These are phyloP conservation scores for Myanophis thanlyinensis DNA, from an alignment of 2,113 vertebrate species.

Conservation along the genomic window DNA sequence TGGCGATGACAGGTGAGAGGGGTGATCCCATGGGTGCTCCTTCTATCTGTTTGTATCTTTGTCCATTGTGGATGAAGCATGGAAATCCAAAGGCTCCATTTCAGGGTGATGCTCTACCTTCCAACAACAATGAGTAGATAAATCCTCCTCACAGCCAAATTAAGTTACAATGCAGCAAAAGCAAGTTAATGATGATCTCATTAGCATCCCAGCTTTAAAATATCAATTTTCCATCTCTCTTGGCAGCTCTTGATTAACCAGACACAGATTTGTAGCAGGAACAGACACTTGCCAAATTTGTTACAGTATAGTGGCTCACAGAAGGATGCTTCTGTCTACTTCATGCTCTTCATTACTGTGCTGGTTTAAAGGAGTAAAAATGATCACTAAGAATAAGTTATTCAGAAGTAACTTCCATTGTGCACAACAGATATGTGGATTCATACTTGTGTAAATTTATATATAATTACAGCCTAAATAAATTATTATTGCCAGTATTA, in stretches of 20 bases:
- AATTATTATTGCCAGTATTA: not conserved
- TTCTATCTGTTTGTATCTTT: no score
- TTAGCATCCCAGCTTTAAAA: not conserved
- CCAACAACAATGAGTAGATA: conserved; percentile 7
- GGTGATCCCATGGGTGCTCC: no score
- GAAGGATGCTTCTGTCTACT: not conserved
- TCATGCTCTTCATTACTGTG: not conserved
- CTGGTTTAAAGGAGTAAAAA: not conserved
- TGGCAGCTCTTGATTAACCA: conserved; percentile 1
- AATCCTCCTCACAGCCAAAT: not conserved
- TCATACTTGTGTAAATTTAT: not conserved
- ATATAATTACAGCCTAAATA: not conserved
- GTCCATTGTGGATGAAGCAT: no score
- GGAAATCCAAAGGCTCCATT: not conserved
- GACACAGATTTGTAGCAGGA: conserved; percentile 25
- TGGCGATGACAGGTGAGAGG: no score
- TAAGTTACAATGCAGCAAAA: conserved; percentile 6
- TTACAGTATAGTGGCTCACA: conserved; percentile 3
- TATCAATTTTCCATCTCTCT: conserved; percentile 1
- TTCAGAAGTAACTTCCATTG: not conserved
- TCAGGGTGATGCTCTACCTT: not conserved
- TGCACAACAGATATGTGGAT: not conserved
- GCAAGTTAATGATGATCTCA: conserved; percentile 3
- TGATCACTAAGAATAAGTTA: not conserved
- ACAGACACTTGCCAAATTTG: not conserved